Base-by-base conservation (phyloP, 2,888 invertebrate genomes). In the Beris morrisii region DNA sequence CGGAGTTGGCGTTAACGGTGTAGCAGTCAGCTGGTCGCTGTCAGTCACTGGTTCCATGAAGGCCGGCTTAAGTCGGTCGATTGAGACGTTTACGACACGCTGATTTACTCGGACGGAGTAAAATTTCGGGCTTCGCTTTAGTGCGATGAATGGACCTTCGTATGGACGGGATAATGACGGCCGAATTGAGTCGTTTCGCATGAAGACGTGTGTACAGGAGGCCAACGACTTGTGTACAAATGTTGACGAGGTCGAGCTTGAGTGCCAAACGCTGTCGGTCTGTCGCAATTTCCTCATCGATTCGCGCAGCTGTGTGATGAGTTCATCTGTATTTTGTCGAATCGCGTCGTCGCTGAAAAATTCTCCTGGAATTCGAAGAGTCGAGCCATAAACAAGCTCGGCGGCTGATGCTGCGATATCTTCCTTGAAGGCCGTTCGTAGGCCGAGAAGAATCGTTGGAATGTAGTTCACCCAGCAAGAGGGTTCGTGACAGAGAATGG, bases 341-440 rank as follows among this genome's bases (percentile, higher is more conserved):
- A 2, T 44, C 11, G 9, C 44, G n/a, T 44, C 44, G n/a, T 52
- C 52, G 1, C 22, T n/a, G 22, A 52, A 52, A 2, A 52, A 52
- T 52, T 52, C 52, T n/a, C 52, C 52, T n/a, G 52, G 52, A n/a
- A 52, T 2, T 22, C 52, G 52, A 15, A 52, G 22, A 3, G 52
- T 15, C 9, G 52, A 52, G 15, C 52, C 52, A 52, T 15, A 52
- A 15, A 52, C 13, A 9, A 52, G 1, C 3, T 52, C 52, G 15
- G 52, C 4, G 15, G 52, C 13, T 52, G 52, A 15, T 52, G 52
- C 52, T 9, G 9, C 15, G 2, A 52, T n/a, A 13, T 54, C 54
- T 11, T 54, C 54, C 4, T 54, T 54, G 30, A 54, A 54, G 6
- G 15, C 9, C 6, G 54, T 31, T 28, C 54, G 15, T 54, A 54